phyloP scores from a whole-genome alignment of 2,113 vertebrate species.

The Bubo scandiacus region DNA sequence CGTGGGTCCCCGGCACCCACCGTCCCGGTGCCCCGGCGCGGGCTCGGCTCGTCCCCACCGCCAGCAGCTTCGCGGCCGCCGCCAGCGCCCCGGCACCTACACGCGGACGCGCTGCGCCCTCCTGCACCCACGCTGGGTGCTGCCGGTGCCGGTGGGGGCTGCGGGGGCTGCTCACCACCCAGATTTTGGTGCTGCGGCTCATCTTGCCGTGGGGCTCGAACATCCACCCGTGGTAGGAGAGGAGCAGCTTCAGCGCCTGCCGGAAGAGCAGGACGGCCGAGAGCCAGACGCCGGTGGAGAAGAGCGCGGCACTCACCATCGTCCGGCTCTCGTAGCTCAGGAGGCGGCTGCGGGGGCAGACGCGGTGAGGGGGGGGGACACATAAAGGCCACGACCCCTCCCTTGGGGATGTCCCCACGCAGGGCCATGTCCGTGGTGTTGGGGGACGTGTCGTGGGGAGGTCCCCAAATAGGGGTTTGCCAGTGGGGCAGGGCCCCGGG shows the following conservation, averaged over 20 bases:
- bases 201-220: conserved; percentile 89
- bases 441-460: rapidly evolving
- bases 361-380: neutral
- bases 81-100: neutral
- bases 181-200: conserved; percentile 83
- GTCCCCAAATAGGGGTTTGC: too few species aligned
- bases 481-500: neutral
- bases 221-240: conserved; percentile 95
- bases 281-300: conserved; percentile 89
- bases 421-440: rapidly evolving
- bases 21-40: neutral
- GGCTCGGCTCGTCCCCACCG: neutral
- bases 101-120: too few species aligned
- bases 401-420: rapidly evolving
- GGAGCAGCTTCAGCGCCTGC: conserved; percentile 83
- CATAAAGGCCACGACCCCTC: too few species aligned
- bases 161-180: conserved; percentile 77
- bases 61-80: neutral
- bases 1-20: neutral
- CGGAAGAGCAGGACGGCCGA: conserved; percentile 85
- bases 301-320: conserved; percentile 80
- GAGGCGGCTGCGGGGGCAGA: neutral
- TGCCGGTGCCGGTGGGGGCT: too few species aligned
- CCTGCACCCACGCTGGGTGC: too few species aligned
- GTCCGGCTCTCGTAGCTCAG: conserved; percentile 45